phyloP scores from a whole-genome alignment of 2,888 invertebrate species.

The Lasioglossum figueresi region DNA sequence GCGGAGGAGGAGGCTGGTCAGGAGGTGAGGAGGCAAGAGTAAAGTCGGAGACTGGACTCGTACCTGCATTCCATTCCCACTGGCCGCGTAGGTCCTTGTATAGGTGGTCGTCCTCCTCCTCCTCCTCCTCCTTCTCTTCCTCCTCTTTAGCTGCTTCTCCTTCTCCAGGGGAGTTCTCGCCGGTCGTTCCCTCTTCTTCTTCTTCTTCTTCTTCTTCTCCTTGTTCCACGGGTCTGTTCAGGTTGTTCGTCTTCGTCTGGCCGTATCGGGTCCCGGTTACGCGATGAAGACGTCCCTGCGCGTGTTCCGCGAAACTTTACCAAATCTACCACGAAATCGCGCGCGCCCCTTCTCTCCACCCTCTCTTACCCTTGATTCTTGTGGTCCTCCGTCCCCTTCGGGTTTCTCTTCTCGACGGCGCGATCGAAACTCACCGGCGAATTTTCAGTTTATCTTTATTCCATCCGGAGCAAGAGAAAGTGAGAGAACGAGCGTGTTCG shows the following conservation, averaged over 20 bases:
- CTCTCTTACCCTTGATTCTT: background rate
- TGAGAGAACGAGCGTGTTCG: background rate
- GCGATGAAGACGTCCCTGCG: slow-evolving; percentile 51
- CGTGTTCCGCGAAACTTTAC: slow-evolving; percentile 23
- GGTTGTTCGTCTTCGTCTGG: slow-evolving; percentile 45
- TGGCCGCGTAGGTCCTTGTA: slow-evolving; percentile 83
- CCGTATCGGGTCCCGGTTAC: slow-evolving; percentile 44
- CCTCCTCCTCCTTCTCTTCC: slow-evolving; percentile 53
- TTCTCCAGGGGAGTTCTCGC: slow-evolving; percentile 23
- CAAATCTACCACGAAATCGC: slow-evolving; percentile 13
- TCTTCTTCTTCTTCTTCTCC: slow-evolving; percentile 24
- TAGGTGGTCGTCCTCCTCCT: slow-evolving; percentile 78
- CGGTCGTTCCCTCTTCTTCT: slow-evolving; percentile 27
- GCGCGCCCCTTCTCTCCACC: background rate
- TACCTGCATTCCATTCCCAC: slow-evolving; percentile 84
- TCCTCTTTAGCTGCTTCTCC: slow-evolving; percentile 33
- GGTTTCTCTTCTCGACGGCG: background rate
- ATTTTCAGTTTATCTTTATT: slow-evolving; percentile 12
- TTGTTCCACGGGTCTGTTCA: slow-evolving; percentile 25
- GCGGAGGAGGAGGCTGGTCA: slow-evolving; percentile 70
- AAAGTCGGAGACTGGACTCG: slow-evolving; percentile 79
- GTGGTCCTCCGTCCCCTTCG: background rate
- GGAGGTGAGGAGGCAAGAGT: slow-evolving; percentile 73
- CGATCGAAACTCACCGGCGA: background rate
- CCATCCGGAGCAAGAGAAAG: background rate